A percentile compares a stretch with the other conserved stretches of the same genome.
Conservation (phyloP, 2,113 vertebrate genomes). For the Centropristis striata region DNA sequence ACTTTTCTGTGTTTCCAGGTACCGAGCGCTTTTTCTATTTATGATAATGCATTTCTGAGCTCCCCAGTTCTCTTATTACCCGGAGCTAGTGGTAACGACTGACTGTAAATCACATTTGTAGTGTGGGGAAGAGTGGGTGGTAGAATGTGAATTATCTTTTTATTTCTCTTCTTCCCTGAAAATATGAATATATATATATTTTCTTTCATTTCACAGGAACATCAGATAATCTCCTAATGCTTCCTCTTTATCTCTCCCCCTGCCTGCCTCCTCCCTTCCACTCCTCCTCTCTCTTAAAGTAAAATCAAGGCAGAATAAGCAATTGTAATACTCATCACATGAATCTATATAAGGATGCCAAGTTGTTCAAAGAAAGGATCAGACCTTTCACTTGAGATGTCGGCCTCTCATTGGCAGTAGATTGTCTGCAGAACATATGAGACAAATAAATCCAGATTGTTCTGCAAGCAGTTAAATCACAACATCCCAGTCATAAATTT, state of each 20-base stretch:
- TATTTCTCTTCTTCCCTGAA: conserved; percentile 34
- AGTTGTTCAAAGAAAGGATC: conserved; percentile 13
- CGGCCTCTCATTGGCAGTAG: conserved; percentile 16
- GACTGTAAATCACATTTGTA: conserved; percentile 71
- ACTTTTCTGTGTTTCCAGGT: conserved; percentile 54
- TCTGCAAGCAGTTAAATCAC: neutral
- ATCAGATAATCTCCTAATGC: conserved; percentile 61
- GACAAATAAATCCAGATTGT: neutral
- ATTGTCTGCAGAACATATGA: neutral
- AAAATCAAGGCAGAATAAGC: conserved; percentile 26
- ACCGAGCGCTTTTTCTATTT: conserved; percentile 48
- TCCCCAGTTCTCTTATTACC: conserved; percentile 61
- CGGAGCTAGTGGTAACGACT: conserved; percentile 49
- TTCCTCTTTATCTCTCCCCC: conserved; percentile 3
- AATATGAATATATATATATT: conserved; percentile 52
- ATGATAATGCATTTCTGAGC: conserved; percentile 60
- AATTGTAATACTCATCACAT: conserved; percentile 14
- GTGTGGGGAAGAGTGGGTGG: conserved; percentile 59
- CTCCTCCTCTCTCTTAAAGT: neutral
- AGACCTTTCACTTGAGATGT: neutral
- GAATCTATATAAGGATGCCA: conserved; percentile 37
- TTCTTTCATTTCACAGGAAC: conserved; percentile 56
- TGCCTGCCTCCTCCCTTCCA: neutral
- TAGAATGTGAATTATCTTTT: conserved; percentile 49
- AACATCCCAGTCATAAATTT: neutral